phyloP scores from a whole-genome alignment of 2,888 invertebrate genomes.

The Spatulosminthurus flaviceps region DNA sequence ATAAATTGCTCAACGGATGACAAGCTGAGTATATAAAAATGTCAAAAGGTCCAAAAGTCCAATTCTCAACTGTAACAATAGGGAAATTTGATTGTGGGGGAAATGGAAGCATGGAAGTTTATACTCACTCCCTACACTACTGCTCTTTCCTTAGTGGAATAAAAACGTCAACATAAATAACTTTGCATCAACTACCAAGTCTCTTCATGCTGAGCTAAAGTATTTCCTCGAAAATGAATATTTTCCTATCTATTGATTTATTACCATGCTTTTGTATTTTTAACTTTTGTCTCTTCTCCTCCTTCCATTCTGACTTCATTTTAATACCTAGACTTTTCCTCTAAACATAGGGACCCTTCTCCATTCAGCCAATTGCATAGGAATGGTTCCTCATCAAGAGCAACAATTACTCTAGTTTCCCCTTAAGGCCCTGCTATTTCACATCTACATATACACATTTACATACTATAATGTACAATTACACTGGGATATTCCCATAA shows the following conservation, averaged over 20 bases:
- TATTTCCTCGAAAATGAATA: slow-evolving; percentile 42
- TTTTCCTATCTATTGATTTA: slow-evolving; percentile 41
- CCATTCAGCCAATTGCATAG: too few relatives aligned
- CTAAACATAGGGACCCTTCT: not conserved
- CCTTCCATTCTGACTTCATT: not conserved
- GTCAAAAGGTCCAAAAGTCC: not conserved
- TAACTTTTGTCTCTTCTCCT: not conserved
- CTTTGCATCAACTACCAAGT: slow-evolving; percentile 10
- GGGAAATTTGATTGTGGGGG: slow-evolving; percentile 21
- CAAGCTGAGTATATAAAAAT: not conserved
- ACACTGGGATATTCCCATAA: too few relatives aligned
- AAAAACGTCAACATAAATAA: slow-evolving; percentile 40
- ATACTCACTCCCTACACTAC: not conserved
- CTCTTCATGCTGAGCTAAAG: not conserved
- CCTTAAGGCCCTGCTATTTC: too few relatives aligned
- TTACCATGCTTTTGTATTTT: slow-evolving; percentile 21
- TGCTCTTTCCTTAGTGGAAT: slow-evolving; percentile 16
- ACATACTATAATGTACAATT: too few relatives aligned
- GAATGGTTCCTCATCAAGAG: too few relatives aligned
- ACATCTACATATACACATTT: too few relatives aligned
- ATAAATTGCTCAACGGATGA: slow-evolving; percentile 4
- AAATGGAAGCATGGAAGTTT: not conserved
- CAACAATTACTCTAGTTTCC: too few relatives aligned
- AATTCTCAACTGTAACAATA: slow-evolving; percentile 21
- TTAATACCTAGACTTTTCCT: not conserved